Evolutionary conservation across 1,140 invertebrate genomes (phyloP).

Genomic region (Cotesia typhae): DNA sequence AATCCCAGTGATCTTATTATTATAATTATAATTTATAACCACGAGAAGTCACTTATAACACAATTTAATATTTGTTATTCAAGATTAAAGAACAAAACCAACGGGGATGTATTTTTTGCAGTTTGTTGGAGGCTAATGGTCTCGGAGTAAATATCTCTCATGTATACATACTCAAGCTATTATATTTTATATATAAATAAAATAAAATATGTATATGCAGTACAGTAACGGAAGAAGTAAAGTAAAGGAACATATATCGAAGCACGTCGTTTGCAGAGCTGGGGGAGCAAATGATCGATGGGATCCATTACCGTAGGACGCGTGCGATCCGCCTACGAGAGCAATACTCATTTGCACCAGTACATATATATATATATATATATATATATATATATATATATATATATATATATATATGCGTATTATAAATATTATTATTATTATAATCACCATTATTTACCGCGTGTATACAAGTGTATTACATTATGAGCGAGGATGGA

Average conservation of each 20-base stretch:
- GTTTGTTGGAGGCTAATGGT: conserved; percentile 1
- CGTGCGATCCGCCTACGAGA: conserved; percentile 21
- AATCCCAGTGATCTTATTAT: too few relatives aligned
- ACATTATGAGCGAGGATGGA: neutral
- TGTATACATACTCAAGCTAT: neutral
- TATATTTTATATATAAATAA: too few relatives aligned
- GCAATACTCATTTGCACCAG: conserved; percentile 4
- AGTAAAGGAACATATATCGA: too few relatives aligned
- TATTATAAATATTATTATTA: neutral
- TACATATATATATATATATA: neutral
- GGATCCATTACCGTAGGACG: conserved; percentile 23
- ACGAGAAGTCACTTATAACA: too few relatives aligned
- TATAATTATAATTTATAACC: too few relatives aligned
- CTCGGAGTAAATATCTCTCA: conserved; percentile 3
- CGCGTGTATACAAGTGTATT: neutral
- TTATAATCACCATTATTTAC: too few relatives aligned
- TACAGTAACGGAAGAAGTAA: too few relatives aligned
- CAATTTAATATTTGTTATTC: too few relatives aligned
- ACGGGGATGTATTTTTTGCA: neutral
- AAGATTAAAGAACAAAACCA: too few relatives aligned
- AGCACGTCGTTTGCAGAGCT: neutral
- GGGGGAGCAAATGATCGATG: conserved; percentile 14
- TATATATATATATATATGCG: neutral
- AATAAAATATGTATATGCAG: too few relatives aligned
- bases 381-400: neutral